These are phyloP conservation scores for Coenonympha arcania DNA, from an alignment of 2,888 invertebrate species.

Conservation along the genomic window DNA sequence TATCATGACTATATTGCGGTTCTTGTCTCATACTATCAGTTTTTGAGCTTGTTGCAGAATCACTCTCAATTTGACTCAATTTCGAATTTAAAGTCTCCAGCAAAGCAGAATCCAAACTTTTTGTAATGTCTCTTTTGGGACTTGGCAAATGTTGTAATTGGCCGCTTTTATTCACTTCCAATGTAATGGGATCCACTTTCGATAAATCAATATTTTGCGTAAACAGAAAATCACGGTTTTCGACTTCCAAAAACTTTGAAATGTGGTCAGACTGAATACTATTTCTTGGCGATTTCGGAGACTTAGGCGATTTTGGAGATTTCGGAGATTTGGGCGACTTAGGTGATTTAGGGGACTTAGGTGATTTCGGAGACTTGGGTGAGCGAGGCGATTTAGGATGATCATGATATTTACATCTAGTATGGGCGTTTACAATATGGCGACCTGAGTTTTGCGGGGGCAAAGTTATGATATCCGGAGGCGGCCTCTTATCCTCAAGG, in stretches of 20 bases:
- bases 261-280: conserved; percentile 62
- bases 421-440: conserved; percentile 62
- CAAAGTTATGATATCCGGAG: conserved; percentile 64
- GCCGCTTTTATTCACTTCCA: conserved; percentile 79
- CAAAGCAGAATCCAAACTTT: conserved; percentile 78
- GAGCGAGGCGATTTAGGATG: conserved; percentile 71
- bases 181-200: conserved; percentile 80
- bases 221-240: conserved; percentile 78
- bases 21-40: conserved; percentile 79
- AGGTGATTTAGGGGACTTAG: conserved; percentile 77
- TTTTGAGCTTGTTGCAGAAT: conserved; percentile 82
- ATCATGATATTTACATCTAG: conserved; percentile 68
- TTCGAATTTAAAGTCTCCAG: conserved; percentile 81
- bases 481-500: conserved; percentile 59
- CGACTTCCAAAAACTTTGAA: conserved; percentile 67
- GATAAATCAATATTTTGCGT: conserved; percentile 84
- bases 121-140: conserved; percentile 81
- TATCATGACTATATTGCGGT: conserved; percentile 70
- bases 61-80: conserved; percentile 83
- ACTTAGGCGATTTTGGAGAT: conserved; percentile 73
- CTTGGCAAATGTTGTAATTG: conserved; percentile 78
- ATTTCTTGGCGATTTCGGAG: conserved; percentile 66
- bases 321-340: conserved; percentile 75
- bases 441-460: conserved; percentile 67
- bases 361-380: conserved; percentile 78